Percentiles rank a stretch among this genome's conserved stretches.
Evolutionary conservation across 2,797 vertebrate genomes (phyloP).

Genomic region (Hippocampus kuda): DNA sequence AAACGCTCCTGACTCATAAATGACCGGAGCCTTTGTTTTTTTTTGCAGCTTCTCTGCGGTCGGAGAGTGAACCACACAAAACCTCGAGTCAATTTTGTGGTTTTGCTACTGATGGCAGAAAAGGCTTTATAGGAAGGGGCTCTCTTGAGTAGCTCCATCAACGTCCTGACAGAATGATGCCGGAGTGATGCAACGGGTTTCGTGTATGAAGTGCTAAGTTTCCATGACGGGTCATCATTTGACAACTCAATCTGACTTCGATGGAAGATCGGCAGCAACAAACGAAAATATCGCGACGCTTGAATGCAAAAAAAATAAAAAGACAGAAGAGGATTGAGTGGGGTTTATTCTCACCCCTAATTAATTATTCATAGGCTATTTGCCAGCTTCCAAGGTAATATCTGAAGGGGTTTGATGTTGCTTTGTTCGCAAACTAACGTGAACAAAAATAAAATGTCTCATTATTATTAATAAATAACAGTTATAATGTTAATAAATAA

Average conservation of each 20-base stretch:
- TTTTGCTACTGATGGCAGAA: background rate
- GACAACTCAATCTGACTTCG: background rate
- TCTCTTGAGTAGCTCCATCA: conserved; percentile 18
- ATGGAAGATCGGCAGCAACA: background rate
- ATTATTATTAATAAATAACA: too few relatives aligned
- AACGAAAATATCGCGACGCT: background rate
- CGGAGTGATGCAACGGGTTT: conserved; percentile 24
- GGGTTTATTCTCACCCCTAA: conserved; percentile 32
- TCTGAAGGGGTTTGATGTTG: background rate
- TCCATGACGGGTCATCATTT: background rate
- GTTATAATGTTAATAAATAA: too few relatives aligned
- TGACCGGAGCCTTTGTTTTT: background rate
- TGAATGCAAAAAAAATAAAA: background rate
- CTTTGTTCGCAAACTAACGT: background rate
- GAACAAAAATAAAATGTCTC: background rate
- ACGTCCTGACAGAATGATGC: conserved; percentile 27
- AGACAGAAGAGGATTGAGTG: background rate
- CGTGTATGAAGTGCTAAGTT: background rate
- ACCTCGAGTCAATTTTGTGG: background rate
- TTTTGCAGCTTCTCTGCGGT: conserved; percentile 1
- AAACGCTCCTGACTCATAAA: background rate
- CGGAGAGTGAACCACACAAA: background rate
- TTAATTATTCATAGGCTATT: background rate
- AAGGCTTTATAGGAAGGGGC: background rate
- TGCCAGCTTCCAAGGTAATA: background rate